These are phyloP conservation scores for Sarcophaga peregrina DNA, from an alignment of 1,140 invertebrate genomes.

Conservation along the genomic window DNA sequence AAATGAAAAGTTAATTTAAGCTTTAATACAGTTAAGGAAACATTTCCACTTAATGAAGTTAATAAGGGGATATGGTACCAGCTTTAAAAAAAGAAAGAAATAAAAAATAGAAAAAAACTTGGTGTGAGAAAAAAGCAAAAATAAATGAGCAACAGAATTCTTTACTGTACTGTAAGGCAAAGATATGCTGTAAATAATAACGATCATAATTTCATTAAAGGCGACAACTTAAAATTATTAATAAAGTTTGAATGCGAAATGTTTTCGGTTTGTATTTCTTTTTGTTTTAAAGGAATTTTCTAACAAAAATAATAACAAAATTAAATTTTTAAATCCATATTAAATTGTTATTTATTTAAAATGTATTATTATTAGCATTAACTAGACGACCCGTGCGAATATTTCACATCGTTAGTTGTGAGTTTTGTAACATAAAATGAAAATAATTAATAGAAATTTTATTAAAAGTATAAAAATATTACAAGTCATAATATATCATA, in stretches of 20 bases:
- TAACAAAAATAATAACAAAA: too few species aligned
- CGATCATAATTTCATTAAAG: conserved; percentile 8
- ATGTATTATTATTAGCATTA: not conserved
- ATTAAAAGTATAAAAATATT: too few species aligned
- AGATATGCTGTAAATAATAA: not conserved
- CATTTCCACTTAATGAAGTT: not conserved
- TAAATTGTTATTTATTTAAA: not conserved
- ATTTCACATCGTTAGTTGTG: too few species aligned
- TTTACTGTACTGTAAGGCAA: too few species aligned
- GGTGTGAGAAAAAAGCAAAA: too few species aligned
- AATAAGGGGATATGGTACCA: not conserved
- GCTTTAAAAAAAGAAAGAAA: too few species aligned
- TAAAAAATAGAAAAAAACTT: too few species aligned
- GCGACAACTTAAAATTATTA: not conserved
- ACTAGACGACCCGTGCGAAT: too few species aligned
- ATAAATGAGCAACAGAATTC: too few species aligned
- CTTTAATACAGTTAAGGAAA: not conserved
- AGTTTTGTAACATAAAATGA: too few species aligned
- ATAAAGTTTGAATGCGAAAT: not conserved
- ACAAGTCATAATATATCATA: too few species aligned
- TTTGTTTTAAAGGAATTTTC: not conserved
- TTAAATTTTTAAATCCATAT: not conserved
- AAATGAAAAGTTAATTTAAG: conserved; percentile 25
- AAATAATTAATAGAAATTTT: too few species aligned
- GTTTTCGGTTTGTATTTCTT: not conserved